Percentiles rank a stretch among this genome's conserved stretches.
Conservation (phyloP, 1,140 invertebrate genomes). For the Drosophila kepulauana region DNA sequence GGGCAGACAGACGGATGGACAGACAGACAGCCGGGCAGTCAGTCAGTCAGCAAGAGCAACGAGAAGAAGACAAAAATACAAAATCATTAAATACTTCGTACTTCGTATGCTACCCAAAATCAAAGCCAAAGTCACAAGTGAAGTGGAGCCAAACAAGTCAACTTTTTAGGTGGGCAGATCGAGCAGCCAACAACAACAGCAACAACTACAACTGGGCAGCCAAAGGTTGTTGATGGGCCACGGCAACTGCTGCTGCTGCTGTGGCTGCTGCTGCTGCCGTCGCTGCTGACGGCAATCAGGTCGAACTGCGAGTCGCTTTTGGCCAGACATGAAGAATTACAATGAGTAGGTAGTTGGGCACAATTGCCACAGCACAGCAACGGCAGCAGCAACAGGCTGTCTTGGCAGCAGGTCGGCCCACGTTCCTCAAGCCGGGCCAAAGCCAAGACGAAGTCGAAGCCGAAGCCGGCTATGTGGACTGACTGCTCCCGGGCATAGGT, state of each 20-base stretch:
- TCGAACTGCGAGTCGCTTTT: constrained; percentile 61
- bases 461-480: constrained; percentile 36
- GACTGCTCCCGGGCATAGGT: constrained; percentile 81
- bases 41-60: constrained; percentile 27
- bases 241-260: constrained; percentile 58
- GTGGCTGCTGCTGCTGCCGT: constrained; percentile 59
- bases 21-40: constrained; percentile 2
- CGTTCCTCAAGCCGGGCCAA: constrained; percentile 49
- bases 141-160: constrained; percentile 70
- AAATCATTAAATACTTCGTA: constrained; percentile 81
- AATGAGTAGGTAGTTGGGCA: constrained; percentile 83
- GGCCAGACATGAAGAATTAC: constrained; percentile 82
- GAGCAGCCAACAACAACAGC: constrained; percentile 14
- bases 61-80: constrained; percentile 50
- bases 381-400: constrained; percentile 44
- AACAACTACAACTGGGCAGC: constrained; percentile 44
- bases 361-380: constrained; percentile 73
- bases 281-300: constrained; percentile 72
- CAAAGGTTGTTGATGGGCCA: constrained; percentile 78
- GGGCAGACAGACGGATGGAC: constrained; percentile 16
- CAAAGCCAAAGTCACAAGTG: constrained; percentile 75
- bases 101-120: constrained; percentile 57
- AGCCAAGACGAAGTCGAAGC: constrained; percentile 14
- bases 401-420: constrained; percentile 81
- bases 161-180: constrained; percentile 53